Conservation (phyloP, 1,140 invertebrate genomes). For the Nasonia giraulti region DNA sequence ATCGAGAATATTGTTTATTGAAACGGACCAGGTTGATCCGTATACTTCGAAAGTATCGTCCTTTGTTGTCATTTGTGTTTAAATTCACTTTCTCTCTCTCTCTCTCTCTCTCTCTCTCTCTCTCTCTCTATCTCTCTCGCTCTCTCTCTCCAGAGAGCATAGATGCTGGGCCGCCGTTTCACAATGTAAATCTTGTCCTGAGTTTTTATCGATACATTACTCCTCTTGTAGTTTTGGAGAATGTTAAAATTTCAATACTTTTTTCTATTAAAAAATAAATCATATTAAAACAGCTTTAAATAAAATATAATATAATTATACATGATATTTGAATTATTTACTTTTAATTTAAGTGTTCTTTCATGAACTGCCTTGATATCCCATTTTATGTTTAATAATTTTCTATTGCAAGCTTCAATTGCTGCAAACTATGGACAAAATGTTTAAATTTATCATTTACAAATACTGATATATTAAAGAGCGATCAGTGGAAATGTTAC, state of each 20-base stretch:
- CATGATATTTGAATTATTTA: slow-evolving; percentile 53
- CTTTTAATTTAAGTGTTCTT: slow-evolving; percentile 68
- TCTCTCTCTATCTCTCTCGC: no score
- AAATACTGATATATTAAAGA: not conserved
- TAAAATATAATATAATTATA: slow-evolving; percentile 14
- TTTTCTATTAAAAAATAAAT: not conserved
- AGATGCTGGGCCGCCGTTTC: no score
- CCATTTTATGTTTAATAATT: slow-evolving; percentile 67
- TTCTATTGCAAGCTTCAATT: slow-evolving; percentile 67
- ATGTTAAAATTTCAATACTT: not conserved
- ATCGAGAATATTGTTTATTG: no score
- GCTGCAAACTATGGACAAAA: slow-evolving; percentile 59
- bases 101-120: no score
- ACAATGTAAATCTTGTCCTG: no score
- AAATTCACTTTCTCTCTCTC: no score
- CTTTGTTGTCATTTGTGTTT: no score
- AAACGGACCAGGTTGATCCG: no score
- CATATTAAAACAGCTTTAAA: slow-evolving; percentile 60
- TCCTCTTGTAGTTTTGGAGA: not conserved
- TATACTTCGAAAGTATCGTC: no score
- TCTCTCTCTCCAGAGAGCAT: no score
- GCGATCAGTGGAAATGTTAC: not conserved
- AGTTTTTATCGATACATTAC: not conserved
- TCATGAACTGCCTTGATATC: slow-evolving; percentile 69
- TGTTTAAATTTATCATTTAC: slow-evolving; percentile 25